Percentiles rank a stretch among this genome's conserved stretches.
Evolutionary conservation across 2,113 vertebrate genomes (phyloP).

Genomic region (Sula dactylatra): DNA sequence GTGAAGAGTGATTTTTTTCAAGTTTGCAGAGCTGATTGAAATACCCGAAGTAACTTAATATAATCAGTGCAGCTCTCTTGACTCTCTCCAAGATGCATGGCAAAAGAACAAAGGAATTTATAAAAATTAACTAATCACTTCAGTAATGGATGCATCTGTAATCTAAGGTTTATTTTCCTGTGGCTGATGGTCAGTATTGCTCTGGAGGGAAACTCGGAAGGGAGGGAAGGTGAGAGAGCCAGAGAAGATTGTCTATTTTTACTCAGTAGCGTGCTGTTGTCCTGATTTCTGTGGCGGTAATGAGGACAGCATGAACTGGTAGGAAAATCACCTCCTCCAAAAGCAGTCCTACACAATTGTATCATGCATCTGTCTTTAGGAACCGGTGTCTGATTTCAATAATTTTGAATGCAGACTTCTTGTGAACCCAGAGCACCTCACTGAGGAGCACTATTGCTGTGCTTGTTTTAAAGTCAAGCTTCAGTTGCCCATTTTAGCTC

Average conservation of each 20-base stretch:
- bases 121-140: neutral
- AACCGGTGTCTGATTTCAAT: slow-evolving; percentile 41
- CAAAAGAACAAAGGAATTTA: neutral
- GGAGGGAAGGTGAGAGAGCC: slow-evolving; percentile 19
- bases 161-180: neutral
- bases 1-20: neutral
- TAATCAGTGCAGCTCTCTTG: neutral
- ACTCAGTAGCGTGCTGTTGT: slow-evolving; percentile 65
- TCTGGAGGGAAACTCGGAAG: neutral
- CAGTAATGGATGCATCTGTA: neutral
- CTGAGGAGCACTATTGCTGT: neutral
- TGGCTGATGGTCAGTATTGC: neutral
- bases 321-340: slow-evolving; percentile 52
- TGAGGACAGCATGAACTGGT: slow-evolving; percentile 70
- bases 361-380: slow-evolving; percentile 54
- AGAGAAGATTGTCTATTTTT: slow-evolving; percentile 77
- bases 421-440: neutral
- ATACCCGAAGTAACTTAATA: neutral
- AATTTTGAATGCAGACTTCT: neutral
- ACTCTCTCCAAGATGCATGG: accelerated
- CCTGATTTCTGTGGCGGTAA: slow-evolving; percentile 76
- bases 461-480: neutral
- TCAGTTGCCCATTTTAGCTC: neutral
- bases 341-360: slow-evolving; percentile 67
- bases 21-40: neutral